Conservation (phyloP, 1,140 invertebrate species). For the Triops longicaudatus region DNA sequence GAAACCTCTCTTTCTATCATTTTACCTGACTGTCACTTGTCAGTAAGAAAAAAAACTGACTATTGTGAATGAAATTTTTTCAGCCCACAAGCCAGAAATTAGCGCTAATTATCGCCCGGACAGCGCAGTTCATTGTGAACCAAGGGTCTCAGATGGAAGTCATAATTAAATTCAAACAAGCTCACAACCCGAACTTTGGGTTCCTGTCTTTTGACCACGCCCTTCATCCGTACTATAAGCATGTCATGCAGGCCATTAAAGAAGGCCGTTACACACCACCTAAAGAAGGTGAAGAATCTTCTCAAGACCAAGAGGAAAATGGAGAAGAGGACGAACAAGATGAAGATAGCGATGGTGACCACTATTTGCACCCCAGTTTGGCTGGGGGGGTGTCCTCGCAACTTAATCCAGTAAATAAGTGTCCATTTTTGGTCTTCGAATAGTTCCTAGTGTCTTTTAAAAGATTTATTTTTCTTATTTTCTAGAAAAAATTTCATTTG, state of each 20-base stretch:
- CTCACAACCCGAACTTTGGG: slow-evolving; percentile 83
- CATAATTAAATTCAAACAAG: slow-evolving; percentile 91
- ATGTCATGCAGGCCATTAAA: slow-evolving; percentile 70
- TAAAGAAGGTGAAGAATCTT: slow-evolving; percentile 18
- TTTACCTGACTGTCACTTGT: too few relatives aligned
- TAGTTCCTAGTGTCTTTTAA: too few relatives aligned
- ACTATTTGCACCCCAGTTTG: slow-evolving; percentile 74
- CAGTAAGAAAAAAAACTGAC: too few relatives aligned
- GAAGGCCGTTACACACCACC: slow-evolving; percentile 57
- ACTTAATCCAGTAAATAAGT: neutral
- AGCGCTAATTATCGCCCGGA: slow-evolving; percentile 93
- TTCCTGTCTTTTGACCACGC: slow-evolving; percentile 80
- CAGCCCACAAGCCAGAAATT: slow-evolving; percentile 87
- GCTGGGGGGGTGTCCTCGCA: slow-evolving; percentile 33
- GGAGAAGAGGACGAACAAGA: slow-evolving; percentile 24
- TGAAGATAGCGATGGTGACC: slow-evolving; percentile 44
- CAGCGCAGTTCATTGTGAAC: slow-evolving; percentile 81
- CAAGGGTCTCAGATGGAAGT: slow-evolving; percentile 98
- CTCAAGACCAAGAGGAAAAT: slow-evolving; percentile 24
- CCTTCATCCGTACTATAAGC: slow-evolving; percentile 84
- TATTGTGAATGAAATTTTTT: too few relatives aligned
- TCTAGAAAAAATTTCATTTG: too few relatives aligned
- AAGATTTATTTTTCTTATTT: neutral
- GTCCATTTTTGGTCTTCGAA: neutral
- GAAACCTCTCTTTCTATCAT: too few relatives aligned